Percentiles rank a stretch among this genome's conserved stretches.
These are phyloP conservation scores for Physella acuta DNA, from an alignment of 1,140 invertebrate genomes.

Conservation along the genomic window DNA sequence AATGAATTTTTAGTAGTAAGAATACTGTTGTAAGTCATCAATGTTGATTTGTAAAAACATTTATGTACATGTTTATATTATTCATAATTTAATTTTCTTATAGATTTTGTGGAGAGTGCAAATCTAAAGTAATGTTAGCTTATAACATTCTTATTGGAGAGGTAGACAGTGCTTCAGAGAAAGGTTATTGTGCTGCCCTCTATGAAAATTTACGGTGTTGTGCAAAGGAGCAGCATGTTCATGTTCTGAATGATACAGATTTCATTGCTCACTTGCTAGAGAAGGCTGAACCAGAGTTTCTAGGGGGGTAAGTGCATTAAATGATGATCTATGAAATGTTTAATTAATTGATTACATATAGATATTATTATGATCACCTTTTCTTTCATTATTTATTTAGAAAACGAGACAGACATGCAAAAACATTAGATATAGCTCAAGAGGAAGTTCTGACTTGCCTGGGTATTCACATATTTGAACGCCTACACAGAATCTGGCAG, in stretches of 20 bases:
- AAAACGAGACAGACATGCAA: constrained; percentile 85
- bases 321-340: no score
- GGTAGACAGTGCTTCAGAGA: constrained; percentile 79
- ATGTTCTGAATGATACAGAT: constrained; percentile 81
- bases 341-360: no score
- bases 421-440: constrained; percentile 91
- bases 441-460: constrained; percentile 92
- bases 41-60: no score
- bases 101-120: constrained; percentile 87
- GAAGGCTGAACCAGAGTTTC: constrained; percentile 75
- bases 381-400: background rate
- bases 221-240: constrained; percentile 81
- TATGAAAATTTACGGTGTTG: constrained; percentile 85
- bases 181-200: constrained; percentile 81
- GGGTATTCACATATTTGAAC: constrained; percentile 86
- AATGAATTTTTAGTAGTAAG: no score
- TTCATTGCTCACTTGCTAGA: constrained; percentile 84
- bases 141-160: constrained; percentile 85
- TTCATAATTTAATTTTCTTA: no score
- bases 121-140: constrained; percentile 84
- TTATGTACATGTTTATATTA: no score
- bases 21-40: no score
- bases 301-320: constrained; percentile 47
- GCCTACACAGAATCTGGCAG: constrained; percentile 81
- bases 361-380: background rate